These are phyloP conservation scores for Aleiodes alternator DNA, from an alignment of 2,888 invertebrate species.

Conservation along the genomic window DNA sequence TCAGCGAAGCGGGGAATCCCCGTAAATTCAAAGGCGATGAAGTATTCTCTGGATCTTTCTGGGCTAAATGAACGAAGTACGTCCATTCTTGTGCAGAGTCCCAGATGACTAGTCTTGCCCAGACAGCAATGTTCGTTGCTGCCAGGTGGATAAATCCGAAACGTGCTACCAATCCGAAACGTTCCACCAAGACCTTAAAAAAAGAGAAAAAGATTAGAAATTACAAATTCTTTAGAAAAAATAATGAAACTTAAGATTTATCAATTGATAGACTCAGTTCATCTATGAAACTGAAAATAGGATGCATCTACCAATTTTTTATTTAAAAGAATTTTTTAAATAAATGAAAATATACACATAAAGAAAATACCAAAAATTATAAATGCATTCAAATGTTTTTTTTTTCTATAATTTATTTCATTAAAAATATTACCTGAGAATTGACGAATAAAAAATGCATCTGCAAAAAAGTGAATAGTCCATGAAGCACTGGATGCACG, in stretches of 20 bases:
- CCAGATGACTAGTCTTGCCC: conserved; percentile 77
- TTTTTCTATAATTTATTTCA: no score
- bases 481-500: conserved; percentile 78
- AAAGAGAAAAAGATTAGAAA: not conserved
- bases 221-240: not conserved
- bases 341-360: no score
- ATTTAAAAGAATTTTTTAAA: no score
- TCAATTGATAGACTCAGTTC: conserved; percentile 46
- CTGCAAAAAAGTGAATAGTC: conserved; percentile 78
- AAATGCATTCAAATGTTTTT: no score
- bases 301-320: no score
- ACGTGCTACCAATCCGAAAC: conserved; percentile 76
- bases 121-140: conserved; percentile 78
- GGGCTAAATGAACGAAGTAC: conserved; percentile 75
- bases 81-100: conserved; percentile 78
- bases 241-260: not conserved
- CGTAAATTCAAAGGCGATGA: conserved; percentile 74
- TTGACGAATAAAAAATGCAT: conserved; percentile 79
- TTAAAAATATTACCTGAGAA: conserved; percentile 73
- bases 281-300: no score
- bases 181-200: conserved; percentile 76
- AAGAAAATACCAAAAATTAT: no score
- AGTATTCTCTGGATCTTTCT: conserved; percentile 66
- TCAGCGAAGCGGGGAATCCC: conserved; percentile 74
- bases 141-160: conserved; percentile 78